These are phyloP conservation scores for Helogale parvula DNA, from an alignment of 2,113 vertebrate species.

Conservation along the genomic window DNA sequence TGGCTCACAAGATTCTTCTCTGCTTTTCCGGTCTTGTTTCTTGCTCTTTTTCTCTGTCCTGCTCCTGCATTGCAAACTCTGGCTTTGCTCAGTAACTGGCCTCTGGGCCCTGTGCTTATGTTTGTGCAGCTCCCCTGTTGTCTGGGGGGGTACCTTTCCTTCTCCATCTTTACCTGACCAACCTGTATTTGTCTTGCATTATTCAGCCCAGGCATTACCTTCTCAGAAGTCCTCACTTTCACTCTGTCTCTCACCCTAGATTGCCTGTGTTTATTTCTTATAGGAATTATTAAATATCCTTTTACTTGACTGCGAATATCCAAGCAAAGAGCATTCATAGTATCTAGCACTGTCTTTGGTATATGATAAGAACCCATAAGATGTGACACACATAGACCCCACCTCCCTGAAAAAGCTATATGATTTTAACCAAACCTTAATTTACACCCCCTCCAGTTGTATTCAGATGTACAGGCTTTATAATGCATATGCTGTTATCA, in stretches of 20 bases:
- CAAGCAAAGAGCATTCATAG: not conserved
- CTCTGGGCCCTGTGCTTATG: not conserved
- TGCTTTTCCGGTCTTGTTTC: not conserved
- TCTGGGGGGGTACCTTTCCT: not conserved
- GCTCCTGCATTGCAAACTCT: not conserved
- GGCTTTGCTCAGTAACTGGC: not conserved
- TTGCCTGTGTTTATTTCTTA: not conserved
- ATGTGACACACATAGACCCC: not conserved
- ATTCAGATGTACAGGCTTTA: not conserved
- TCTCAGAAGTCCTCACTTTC: not conserved
- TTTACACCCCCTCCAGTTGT: not conserved
- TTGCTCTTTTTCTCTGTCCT: not conserved
- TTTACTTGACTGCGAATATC: not conserved
- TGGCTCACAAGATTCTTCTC: not conserved
- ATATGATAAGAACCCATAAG: not conserved
- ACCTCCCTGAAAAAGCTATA: not conserved
- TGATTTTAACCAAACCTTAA: slow-evolving; percentile 19
- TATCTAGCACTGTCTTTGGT: not conserved
- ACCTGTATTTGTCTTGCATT: not conserved
- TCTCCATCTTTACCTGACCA: not conserved
- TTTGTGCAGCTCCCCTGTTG: not conserved
- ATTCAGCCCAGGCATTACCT: not conserved
- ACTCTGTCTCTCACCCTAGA: not conserved
- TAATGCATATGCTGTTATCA: not conserved
- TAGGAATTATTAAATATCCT: not conserved